Evolutionary conservation across 2,888 invertebrate genomes (phyloP).

Genomic region (Coenonympha glycerion): DNA sequence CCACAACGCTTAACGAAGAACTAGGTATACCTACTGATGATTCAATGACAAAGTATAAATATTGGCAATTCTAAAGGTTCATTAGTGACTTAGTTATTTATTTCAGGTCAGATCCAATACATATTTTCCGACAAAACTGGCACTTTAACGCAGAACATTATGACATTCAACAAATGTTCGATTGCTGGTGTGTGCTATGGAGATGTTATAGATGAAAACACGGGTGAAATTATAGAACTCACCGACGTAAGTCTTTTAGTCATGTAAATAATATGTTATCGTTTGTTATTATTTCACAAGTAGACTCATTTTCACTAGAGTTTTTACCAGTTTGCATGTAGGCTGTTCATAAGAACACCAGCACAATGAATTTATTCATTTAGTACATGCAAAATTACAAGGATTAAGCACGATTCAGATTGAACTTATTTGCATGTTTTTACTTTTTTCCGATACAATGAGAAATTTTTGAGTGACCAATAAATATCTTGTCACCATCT

Average conservation of each 20-base stretch:
- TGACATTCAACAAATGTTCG: constrained; percentile 99
- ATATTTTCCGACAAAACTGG: constrained; percentile 99
- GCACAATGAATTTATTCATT: constrained; percentile 15
- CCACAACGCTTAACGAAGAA: constrained; percentile 99
- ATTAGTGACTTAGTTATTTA: constrained; percentile 1
- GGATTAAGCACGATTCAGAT: constrained; percentile 16
- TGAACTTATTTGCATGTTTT: constrained; percentile 22
- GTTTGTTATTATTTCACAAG: constrained; percentile 9
- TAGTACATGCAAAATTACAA: constrained; percentile 15
- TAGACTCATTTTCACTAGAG: constrained; percentile 22
- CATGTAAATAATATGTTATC: background rate
- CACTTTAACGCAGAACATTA: constrained; percentile 98
- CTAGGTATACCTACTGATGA: no score
- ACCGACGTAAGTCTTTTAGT: constrained; percentile 78
- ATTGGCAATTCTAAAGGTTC: no score
- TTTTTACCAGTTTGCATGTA: constrained; percentile 30
- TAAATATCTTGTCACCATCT: background rate
- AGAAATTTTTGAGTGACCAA: constrained; percentile 9
- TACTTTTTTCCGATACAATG: constrained; percentile 9
- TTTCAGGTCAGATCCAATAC: constrained; percentile 95
- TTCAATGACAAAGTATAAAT: no score
- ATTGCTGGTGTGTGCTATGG: constrained; percentile 95
- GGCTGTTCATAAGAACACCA: constrained; percentile 22
- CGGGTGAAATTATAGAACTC: constrained; percentile 91
- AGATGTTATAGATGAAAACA: constrained; percentile 89